phyloP scores from a whole-genome alignment of 2,113 vertebrate species.

The Charadrius vociferus region DNA sequence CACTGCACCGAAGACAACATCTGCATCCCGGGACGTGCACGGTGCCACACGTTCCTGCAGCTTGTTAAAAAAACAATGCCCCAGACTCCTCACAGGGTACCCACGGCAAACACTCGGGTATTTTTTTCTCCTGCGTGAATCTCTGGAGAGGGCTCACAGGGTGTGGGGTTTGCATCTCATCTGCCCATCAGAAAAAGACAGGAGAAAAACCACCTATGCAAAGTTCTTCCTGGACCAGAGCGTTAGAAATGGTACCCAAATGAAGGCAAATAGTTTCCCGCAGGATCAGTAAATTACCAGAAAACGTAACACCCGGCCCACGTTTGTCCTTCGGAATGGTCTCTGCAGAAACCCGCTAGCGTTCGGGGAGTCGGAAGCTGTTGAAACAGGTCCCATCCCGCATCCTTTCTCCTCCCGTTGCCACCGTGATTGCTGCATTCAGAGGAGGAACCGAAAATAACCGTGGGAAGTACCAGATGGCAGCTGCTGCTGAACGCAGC shows the following conservation, averaged over 20 bases:
- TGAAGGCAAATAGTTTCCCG: not conserved
- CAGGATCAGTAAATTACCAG: not conserved
- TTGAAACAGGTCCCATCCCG: not conserved
- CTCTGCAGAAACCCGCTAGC: not conserved
- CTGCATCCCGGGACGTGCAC: not conserved
- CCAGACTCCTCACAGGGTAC: not conserved
- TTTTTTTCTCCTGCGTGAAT: not conserved
- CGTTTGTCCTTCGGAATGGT: accelerated
- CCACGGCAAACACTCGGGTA: not conserved
- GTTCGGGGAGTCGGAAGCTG: not conserved
- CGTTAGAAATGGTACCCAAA: not conserved
- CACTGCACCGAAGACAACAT: not conserved
- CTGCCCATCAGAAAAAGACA: not conserved
- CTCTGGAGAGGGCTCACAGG: not conserved
- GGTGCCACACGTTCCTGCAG: not conserved
- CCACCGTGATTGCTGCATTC: not conserved
- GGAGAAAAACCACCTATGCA: not conserved
- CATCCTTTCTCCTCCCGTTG: not conserved
- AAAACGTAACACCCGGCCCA: not conserved
- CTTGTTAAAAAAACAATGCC: not conserved
- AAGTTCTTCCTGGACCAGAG: not conserved
- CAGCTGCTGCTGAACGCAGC: not conserved
- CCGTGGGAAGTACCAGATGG: slow-evolving; percentile 9
- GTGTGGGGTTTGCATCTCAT: not conserved
- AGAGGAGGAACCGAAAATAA: not conserved